Conservation (phyloP, 2,113 vertebrate species). For the Sceloporus tristichus region DNA sequence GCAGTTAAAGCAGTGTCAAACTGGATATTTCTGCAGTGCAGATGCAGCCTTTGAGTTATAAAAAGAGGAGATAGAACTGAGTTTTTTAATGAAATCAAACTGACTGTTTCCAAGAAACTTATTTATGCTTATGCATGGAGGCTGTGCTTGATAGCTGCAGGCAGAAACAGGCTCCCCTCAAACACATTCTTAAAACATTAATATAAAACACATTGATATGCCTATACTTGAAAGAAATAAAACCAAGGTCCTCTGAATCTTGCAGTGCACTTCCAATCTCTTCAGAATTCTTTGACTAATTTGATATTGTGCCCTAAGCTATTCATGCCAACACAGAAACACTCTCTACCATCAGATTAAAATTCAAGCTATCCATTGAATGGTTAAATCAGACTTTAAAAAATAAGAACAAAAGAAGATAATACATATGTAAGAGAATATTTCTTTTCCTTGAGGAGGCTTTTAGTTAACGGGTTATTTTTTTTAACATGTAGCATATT, state of each 20-base stretch:
- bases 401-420: constrained; percentile 3
- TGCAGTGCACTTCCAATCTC: background rate
- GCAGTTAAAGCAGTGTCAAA: too few relatives aligned
- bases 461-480: constrained; percentile 42
- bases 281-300: constrained; percentile 16
- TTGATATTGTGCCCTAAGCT: constrained; percentile 52
- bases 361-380: constrained; percentile 60
- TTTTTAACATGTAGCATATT: background rate
- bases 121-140: constrained; percentile 35
- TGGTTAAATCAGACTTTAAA: constrained; percentile 22
- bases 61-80: background rate
- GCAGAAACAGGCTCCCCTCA: constrained; percentile 6
- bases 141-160: constrained; percentile 26
- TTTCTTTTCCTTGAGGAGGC: constrained; percentile 33
- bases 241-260: background rate
- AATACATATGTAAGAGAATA: constrained; percentile 43
- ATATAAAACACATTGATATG: constrained; percentile 12
- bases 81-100: background rate
- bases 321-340: constrained; percentile 48
- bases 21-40: too few relatives aligned
- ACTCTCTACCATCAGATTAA: constrained; percentile 49
- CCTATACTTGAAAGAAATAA: constrained; percentile 1
- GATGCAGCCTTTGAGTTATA: background rate
- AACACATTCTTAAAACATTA: constrained; percentile 10
- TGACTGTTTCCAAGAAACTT: accelerated